Conservation (phyloP, 2,888 invertebrate genomes). For the Protodeltote pygarga region DNA sequence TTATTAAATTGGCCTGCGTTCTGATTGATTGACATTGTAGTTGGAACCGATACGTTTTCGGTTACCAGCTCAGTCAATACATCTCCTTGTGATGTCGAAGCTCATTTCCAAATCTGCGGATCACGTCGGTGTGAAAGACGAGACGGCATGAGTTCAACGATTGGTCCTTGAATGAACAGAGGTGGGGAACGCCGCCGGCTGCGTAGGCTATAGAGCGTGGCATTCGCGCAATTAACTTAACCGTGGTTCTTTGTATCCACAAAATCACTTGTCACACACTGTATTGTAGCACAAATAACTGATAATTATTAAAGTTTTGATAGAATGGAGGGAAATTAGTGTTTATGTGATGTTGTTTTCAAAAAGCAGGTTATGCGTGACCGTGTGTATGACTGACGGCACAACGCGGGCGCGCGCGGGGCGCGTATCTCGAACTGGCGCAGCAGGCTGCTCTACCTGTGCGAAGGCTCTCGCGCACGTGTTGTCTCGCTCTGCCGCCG, state of each 20-base stretch:
- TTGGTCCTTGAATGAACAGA: constrained; percentile 83
- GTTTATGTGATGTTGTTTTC: constrained; percentile 63
- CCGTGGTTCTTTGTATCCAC: constrained; percentile 43
- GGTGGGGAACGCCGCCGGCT: constrained; percentile 83
- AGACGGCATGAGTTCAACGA: constrained; percentile 80
- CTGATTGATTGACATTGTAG: constrained; percentile 85
- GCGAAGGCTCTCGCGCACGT: constrained; percentile 63
- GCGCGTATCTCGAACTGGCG: constrained; percentile 73
- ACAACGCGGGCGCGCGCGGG: constrained; percentile 75
- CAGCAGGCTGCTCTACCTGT: constrained; percentile 65
- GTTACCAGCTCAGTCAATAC: constrained; percentile 68
- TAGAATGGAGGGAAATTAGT: constrained; percentile 35
- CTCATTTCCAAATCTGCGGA: constrained; percentile 71
- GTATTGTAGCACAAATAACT: constrained; percentile 22
- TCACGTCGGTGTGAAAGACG: constrained; percentile 69
- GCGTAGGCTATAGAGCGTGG: constrained; percentile 83
- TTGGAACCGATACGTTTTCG: constrained; percentile 61
- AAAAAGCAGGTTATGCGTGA: constrained; percentile 62
- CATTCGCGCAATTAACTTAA: constrained; percentile 80
- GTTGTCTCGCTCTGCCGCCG: constrained; percentile 69
- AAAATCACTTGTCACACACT: constrained; percentile 53
- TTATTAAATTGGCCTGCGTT: constrained; percentile 81
- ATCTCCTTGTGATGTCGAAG: constrained; percentile 58
- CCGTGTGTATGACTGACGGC: constrained; percentile 50
- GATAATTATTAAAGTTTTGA: constrained; percentile 18